Evolutionary conservation across 30 jellyfish, hydroid and myxozoan genomes (phyloP).

Genomic region (Nemopilema nomurai): DNA sequence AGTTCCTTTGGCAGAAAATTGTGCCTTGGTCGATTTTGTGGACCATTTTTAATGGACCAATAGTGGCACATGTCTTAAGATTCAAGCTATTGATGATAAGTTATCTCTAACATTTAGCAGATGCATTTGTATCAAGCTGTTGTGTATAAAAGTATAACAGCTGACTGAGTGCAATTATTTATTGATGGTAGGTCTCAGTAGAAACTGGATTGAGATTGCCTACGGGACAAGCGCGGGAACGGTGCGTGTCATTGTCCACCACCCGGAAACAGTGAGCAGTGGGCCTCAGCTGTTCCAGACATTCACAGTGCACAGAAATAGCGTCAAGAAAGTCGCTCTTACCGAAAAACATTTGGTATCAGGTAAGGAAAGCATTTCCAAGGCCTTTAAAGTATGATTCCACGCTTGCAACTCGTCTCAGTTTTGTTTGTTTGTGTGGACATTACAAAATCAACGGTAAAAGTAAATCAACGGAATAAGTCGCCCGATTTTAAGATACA

Average conservation of each 20-base stretch:
- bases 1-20: too few species aligned
- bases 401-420: background rate
- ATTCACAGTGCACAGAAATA: slow-evolving; percentile 87
- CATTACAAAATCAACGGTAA: background rate
- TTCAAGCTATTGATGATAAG: background rate
- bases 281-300: slow-evolving; percentile 95
- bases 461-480: too few species aligned
- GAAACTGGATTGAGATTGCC: slow-evolving; percentile 98
- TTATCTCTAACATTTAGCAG: too few species aligned
- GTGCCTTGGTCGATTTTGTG: too few species aligned
- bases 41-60: too few species aligned
- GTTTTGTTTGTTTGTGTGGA: background rate
- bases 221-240: slow-evolving; percentile 98
- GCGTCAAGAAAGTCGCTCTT: slow-evolving; percentile 83
- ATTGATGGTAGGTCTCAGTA: slow-evolving; percentile 89
- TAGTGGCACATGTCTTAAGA: background rate
- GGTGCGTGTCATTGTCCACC: slow-evolving; percentile 95
- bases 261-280: slow-evolving; percentile 98
- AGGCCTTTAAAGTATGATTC: background rate
- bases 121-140: too few species aligned
- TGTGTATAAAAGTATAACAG: too few species aligned
- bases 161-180: too few species aligned
- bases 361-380: slow-evolving; percentile 43
- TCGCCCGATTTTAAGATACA: too few species aligned
- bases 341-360: slow-evolving; percentile 94